These are phyloP conservation scores for Choloepus didactylus DNA, from an alignment of 2,797 vertebrate species.

Conservation along the genomic window DNA sequence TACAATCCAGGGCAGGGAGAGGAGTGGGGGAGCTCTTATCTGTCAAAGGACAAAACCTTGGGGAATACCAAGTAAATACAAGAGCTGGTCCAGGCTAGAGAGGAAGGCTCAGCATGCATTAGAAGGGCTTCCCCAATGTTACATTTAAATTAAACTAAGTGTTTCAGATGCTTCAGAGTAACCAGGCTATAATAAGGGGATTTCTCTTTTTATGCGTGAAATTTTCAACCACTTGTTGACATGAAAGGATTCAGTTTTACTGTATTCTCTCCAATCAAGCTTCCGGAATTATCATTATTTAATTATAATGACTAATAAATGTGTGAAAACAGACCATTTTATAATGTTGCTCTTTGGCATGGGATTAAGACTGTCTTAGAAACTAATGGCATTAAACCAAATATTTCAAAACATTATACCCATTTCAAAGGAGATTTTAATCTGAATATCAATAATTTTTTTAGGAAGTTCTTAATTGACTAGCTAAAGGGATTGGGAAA, in stretches of 20 bases:
- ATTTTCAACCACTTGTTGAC: background rate
- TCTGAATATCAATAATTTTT: background rate
- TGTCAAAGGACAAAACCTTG: background rate
- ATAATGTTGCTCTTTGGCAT: background rate
- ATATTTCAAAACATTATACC: background rate
- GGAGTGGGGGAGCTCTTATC: background rate
- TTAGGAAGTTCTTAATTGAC: conserved; percentile 18
- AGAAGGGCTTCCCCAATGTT: background rate
- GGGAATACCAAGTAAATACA: background rate
- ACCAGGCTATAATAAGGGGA: background rate
- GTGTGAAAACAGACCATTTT: background rate
- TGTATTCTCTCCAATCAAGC: conserved; percentile 5
- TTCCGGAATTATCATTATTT: conserved; percentile 12
- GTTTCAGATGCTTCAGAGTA: background rate
- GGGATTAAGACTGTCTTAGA: background rate
- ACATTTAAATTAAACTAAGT: conserved; percentile 5
- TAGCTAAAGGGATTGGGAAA: background rate
- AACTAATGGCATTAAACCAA: background rate
- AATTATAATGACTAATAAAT: background rate
- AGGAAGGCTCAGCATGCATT: background rate
- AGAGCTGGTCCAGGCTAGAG: background rate
- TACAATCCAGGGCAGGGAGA: background rate
- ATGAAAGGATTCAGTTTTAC: conserved; percentile 37
- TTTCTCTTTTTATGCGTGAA: background rate
- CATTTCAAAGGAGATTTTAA: conserved; percentile 34